These are phyloP conservation scores for Homarus gammarus DNA, from an alignment of 2,888 invertebrate species.

Conservation along the genomic window DNA sequence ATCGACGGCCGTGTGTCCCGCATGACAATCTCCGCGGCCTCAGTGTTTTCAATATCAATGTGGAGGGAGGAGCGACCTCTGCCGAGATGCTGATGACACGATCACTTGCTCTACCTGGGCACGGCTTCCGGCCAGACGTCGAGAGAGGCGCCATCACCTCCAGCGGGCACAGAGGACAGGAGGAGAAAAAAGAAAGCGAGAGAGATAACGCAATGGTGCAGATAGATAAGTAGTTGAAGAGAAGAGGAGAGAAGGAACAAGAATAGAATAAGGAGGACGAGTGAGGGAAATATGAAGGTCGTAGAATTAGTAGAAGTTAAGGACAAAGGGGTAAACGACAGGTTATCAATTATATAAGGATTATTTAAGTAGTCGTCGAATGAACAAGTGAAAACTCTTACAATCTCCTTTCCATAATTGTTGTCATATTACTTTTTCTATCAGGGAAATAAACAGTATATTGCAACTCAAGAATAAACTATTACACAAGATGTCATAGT, in stretches of 20 bases:
- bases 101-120: background rate
- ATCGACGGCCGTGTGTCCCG: slow-evolving; percentile 20
- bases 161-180: background rate
- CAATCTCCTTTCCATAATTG: no score
- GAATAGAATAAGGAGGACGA: background rate
- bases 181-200: background rate
- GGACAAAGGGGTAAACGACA: no score
- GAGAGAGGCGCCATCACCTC: background rate
- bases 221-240: background rate
- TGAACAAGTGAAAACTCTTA: no score
- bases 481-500: no score
- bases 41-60: slow-evolving; percentile 23
- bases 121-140: background rate
- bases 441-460: no score
- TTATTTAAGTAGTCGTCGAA: no score
- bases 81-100: no score
- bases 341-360: no score
- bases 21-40: slow-evolving; percentile 17
- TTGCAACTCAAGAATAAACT: no score
- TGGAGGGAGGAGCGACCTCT: background rate
- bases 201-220: background rate
- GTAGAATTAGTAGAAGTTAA: no score
- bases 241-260: background rate
- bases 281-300: background rate
- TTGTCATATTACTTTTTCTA: no score